phyloP scores from a whole-genome alignment of 2,113 vertebrate genomes.

The Vanacampus margaritifer region DNA sequence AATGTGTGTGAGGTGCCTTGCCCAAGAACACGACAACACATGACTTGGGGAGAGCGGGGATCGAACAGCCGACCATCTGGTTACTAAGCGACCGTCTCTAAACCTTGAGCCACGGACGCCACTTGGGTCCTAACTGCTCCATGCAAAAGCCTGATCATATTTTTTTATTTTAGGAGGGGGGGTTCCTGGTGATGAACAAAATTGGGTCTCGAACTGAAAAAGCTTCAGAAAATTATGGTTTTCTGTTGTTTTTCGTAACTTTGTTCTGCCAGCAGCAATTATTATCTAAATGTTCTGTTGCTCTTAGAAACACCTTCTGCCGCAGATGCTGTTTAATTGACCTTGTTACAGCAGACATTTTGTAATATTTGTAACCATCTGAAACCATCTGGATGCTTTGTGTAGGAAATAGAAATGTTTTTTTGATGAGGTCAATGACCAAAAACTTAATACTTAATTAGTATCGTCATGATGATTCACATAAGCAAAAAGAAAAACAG shows the following conservation, averaged over 20 bases:
- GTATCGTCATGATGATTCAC: neutral
- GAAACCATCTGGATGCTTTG: slow-evolving; percentile 1
- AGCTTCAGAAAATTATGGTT: neutral
- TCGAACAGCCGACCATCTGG: too few relatives aligned
- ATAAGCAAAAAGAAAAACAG: neutral
- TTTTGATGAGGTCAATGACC: neutral
- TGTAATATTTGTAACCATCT: neutral
- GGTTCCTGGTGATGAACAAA: neutral
- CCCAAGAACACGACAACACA: too few relatives aligned
- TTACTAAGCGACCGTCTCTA: too few relatives aligned
- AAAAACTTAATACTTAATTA: neutral
- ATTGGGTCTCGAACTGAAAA: neutral
- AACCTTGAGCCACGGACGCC: too few relatives aligned
- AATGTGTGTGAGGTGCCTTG: too few relatives aligned
- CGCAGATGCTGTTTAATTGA: slow-evolving; percentile 1
- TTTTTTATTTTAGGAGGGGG: neutral
- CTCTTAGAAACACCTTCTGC: neutral
- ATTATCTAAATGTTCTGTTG: neutral
- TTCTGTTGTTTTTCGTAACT: neutral
- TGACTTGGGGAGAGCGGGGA: too few relatives aligned
- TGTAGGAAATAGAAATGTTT: neutral
- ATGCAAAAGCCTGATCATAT: too few relatives aligned
- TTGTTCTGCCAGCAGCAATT: neutral
- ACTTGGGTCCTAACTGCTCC: too few relatives aligned
- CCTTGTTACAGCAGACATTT: neutral